phyloP scores from a whole-genome alignment of 2,797 vertebrate species.

The Micromesistius poutassou region DNA sequence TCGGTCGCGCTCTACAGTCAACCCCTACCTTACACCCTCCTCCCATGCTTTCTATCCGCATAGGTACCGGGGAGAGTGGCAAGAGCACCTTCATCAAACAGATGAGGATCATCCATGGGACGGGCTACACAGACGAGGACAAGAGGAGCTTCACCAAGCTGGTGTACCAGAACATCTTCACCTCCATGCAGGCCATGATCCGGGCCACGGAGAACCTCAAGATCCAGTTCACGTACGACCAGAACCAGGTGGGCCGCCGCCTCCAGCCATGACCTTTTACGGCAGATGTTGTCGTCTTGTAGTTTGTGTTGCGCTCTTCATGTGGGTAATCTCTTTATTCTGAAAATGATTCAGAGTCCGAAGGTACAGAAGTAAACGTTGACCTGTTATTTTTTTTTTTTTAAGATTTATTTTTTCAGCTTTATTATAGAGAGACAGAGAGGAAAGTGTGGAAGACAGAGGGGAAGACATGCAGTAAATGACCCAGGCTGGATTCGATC shows the following conservation, averaged over 20 bases:
- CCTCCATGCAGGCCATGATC: conserved; percentile 99
- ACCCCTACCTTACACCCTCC: neutral
- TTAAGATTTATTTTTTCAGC: no score
- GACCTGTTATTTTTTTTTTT: no score
- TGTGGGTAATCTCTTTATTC: neutral
- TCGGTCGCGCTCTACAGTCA: neutral
- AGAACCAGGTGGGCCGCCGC: conserved; percentile 84
- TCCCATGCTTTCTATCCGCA: conserved; percentile 7
- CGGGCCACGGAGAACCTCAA: conserved; percentile 93
- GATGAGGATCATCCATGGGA: conserved; percentile 98
- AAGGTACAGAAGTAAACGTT: neutral
- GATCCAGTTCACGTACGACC: conserved; percentile 90
- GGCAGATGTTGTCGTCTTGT: neutral
- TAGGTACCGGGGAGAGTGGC: conserved; percentile 96
- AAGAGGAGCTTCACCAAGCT: conserved; percentile 95
- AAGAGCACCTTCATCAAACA: conserved; percentile 99
- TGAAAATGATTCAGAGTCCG: neutral
- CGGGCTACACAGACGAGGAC: conserved; percentile 97
- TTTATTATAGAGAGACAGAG: no score
- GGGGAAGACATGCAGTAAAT: no score
- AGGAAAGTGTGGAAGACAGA: no score
- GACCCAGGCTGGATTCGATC: no score
- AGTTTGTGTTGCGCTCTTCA: neutral
- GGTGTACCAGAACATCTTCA: conserved; percentile 99
- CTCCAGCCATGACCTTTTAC: neutral